Evolutionary conservation across 2,888 invertebrate genomes (phyloP).

Genomic region (Epinotia demarniana): DNA sequence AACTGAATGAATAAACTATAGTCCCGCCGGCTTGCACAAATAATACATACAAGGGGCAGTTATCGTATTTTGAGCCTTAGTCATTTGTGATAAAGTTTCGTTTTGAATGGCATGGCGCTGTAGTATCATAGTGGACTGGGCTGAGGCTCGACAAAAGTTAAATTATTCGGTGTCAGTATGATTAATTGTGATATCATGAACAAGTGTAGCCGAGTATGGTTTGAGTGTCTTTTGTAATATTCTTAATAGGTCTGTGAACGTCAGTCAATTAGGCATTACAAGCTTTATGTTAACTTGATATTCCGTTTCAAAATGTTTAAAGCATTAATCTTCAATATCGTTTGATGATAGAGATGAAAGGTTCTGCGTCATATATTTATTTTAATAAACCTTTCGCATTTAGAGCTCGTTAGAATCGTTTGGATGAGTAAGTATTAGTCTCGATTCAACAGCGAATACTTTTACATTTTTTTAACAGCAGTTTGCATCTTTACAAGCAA

Average conservation of each 20-base stretch:
- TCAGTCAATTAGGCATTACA: background rate
- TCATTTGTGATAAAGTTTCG: background rate
- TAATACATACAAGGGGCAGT: slow-evolving; percentile 10
- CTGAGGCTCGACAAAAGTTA: slow-evolving; percentile 23
- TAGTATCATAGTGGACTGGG: slow-evolving; percentile 18
- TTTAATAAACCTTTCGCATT: too few species aligned
- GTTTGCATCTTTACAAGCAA: too few species aligned
- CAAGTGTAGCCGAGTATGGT: slow-evolving; percentile 32
- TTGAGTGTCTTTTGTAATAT: slow-evolving; percentile 19
- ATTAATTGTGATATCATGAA: slow-evolving; percentile 39
- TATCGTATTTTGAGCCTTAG: slow-evolving; percentile 2
- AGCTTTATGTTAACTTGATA: background rate
- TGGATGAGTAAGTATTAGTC: too few species aligned
- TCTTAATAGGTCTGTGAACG: background rate
- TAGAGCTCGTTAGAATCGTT: too few species aligned
- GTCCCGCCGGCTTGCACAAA: slow-evolving; percentile 31
- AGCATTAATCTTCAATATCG: background rate
- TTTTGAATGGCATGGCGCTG: background rate
- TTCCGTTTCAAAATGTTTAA: background rate
- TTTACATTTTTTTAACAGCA: too few species aligned
- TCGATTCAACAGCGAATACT: too few species aligned
- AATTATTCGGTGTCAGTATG: slow-evolving; percentile 35
- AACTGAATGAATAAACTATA: slow-evolving; percentile 42
- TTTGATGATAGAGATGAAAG: too few species aligned
- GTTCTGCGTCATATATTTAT: too few species aligned